A percentile compares a stretch with the other conserved stretches of the same genome.
These are phyloP conservation scores for Strix aluco DNA, from an alignment of 2,113 vertebrate species.

Conservation along the genomic window DNA sequence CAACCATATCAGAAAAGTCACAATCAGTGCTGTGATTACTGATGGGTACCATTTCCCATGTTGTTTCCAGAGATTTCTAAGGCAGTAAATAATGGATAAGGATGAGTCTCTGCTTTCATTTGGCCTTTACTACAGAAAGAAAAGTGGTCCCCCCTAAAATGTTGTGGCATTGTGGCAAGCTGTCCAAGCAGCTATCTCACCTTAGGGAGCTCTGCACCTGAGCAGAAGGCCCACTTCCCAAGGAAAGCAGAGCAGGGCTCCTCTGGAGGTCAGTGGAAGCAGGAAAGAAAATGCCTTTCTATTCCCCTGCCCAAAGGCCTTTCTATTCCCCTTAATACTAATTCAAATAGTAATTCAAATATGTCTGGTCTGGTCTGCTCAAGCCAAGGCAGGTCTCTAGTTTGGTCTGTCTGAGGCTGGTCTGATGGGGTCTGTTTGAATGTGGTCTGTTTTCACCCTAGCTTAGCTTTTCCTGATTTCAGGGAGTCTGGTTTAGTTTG, in stretches of 20 bases:
- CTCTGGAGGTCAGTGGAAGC: background rate
- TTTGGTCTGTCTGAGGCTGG: background rate
- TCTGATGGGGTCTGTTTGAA: background rate
- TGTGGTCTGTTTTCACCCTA: background rate
- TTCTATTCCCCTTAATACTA: background rate
- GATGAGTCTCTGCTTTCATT: background rate
- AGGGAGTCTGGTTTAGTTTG: background rate
- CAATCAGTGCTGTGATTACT: background rate
- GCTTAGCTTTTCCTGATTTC: background rate
- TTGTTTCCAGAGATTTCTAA: background rate
- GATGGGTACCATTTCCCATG: rapidly evolving
- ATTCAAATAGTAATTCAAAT: background rate
- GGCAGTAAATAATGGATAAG: background rate
- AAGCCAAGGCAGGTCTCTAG: background rate
- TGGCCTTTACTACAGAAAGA: background rate
- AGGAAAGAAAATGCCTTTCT: background rate
- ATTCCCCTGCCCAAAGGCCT: background rate
- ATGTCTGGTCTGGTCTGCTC: background rate
- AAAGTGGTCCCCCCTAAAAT: background rate
- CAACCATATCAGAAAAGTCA: background rate
- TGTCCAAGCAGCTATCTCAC: background rate
- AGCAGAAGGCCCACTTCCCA: background rate
- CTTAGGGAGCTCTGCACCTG: background rate
- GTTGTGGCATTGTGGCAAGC: background rate
- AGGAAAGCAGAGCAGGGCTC: background rate